phyloP scores from a whole-genome alignment of 2,797 vertebrate species.

The Microcaecilia unicolor region DNA sequence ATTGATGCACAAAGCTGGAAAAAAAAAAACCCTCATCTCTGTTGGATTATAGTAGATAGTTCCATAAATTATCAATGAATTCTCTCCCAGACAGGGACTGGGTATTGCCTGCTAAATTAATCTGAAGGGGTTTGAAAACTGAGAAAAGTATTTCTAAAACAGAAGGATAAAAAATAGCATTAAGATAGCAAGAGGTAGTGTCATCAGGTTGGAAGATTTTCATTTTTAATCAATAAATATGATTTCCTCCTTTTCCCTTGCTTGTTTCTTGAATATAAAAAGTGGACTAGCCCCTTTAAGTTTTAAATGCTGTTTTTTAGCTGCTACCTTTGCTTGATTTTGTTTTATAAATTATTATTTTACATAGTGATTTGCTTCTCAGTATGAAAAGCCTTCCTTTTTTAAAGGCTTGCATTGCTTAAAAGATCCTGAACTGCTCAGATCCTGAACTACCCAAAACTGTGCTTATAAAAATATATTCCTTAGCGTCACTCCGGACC shows the following conservation, averaged over 20 bases:
- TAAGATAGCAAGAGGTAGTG: slow-evolving; percentile 53
- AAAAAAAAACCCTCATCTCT: slow-evolving; percentile 92
- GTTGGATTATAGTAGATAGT: slow-evolving; percentile 94
- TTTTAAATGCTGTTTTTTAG: slow-evolving; percentile 61
- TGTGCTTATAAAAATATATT: slow-evolving; percentile 59
- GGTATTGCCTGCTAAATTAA: slow-evolving; percentile 69
- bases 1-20: slow-evolving; percentile 96
- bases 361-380: slow-evolving; percentile 59
- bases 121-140: slow-evolving; percentile 48
- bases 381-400: slow-evolving; percentile 70
- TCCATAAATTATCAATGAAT: slow-evolving; percentile 99
- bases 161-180: slow-evolving; percentile 45
- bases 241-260: slow-evolving; percentile 55
- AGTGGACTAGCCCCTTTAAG: slow-evolving; percentile 68
- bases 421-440: slow-evolving; percentile 56
- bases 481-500: no score
- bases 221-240: slow-evolving; percentile 83
- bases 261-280: slow-evolving; percentile 51
- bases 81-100: slow-evolving; percentile 68
- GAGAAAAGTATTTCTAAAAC: slow-evolving; percentile 35
- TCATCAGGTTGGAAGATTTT: slow-evolving; percentile 73
- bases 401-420: slow-evolving; percentile 48
- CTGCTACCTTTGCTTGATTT: slow-evolving; percentile 83
- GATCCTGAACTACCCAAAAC: slow-evolving; percentile 57
- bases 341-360: slow-evolving; percentile 85